Conservation (phyloP, 35 echinoderm and acorn worm genomes). For the Amphiura filiformis region DNA sequence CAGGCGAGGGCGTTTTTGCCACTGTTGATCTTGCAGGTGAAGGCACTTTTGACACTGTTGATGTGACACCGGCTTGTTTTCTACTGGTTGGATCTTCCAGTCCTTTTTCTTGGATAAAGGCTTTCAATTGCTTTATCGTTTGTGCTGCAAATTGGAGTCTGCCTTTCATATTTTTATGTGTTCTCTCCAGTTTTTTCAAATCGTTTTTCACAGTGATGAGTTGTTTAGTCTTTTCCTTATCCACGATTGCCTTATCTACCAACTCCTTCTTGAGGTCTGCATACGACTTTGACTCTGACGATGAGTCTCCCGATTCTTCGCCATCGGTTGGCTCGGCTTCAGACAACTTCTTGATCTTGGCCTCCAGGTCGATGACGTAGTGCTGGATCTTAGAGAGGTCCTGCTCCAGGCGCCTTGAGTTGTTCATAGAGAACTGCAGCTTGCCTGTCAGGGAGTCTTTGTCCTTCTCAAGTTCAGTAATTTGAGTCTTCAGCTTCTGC, state of each 20-base stretch:
- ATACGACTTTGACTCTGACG: neutral
- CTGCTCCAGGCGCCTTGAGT: conserved; percentile 55
- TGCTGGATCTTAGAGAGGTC: conserved; percentile 51
- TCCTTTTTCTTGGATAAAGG: neutral
- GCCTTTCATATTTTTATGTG: neutral
- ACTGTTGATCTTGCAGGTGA: too few species aligned
- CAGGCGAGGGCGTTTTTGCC: too few species aligned
- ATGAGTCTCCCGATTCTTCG: neutral
- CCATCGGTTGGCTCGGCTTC: neutral
- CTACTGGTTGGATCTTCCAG: neutral
- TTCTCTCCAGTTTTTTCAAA: neutral
- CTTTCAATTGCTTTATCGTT: neutral
- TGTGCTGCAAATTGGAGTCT: neutral
- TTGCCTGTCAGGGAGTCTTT: conserved; percentile 57
- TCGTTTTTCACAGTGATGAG: neutral
- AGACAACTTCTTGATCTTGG: neutral
- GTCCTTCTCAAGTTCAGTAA: conserved; percentile 47
- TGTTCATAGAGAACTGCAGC: conserved; percentile 66
- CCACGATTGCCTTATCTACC: conserved; percentile 6
- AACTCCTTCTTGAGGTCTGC: conserved; percentile 15
- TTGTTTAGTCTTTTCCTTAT: neutral
- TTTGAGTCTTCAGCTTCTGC: conserved; percentile 32
- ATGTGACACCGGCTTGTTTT: neutral
- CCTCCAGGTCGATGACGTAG: conserved; percentile 44
- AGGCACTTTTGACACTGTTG: too few species aligned